phyloP scores from a whole-genome alignment of 2,113 vertebrate genomes.

The Onychostruthus taczanowskii region DNA sequence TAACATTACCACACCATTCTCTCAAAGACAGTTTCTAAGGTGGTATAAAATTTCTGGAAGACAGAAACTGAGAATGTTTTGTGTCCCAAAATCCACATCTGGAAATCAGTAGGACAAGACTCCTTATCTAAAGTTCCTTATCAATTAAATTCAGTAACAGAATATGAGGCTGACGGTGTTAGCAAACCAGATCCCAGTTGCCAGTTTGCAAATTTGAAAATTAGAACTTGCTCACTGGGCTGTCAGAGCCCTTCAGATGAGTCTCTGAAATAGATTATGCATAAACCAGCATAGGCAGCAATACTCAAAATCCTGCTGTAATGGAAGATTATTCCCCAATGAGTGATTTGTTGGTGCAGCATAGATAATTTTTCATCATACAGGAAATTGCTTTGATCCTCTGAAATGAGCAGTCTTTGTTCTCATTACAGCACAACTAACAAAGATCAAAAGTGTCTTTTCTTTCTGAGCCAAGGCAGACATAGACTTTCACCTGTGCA shows the following conservation, averaged over 20 bases:
- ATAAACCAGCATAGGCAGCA: neutral
- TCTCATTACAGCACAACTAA: neutral
- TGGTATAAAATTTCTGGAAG: neutral
- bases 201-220: neutral
- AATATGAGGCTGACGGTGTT: neutral
- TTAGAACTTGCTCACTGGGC: neutral
- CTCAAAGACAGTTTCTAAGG: neutral
- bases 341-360: neutral
- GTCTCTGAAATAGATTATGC: neutral
- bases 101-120: neutral
- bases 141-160: neutral
- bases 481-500: neutral
- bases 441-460: neutral
- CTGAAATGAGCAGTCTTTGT: neutral
- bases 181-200: neutral
- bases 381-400: conserved; percentile 1
- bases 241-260: neutral
- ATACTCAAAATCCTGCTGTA: neutral
- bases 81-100: neutral
- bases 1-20: neutral
- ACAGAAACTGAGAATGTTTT: neutral
- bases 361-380: neutral
- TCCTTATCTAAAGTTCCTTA: neutral
- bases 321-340: neutral
- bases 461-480: neutral